A percentile compares a stretch with the other conserved stretches of the same genome.
Conservation (phyloP, 2,888 invertebrate genomes). For the Nemoura dubitans region DNA sequence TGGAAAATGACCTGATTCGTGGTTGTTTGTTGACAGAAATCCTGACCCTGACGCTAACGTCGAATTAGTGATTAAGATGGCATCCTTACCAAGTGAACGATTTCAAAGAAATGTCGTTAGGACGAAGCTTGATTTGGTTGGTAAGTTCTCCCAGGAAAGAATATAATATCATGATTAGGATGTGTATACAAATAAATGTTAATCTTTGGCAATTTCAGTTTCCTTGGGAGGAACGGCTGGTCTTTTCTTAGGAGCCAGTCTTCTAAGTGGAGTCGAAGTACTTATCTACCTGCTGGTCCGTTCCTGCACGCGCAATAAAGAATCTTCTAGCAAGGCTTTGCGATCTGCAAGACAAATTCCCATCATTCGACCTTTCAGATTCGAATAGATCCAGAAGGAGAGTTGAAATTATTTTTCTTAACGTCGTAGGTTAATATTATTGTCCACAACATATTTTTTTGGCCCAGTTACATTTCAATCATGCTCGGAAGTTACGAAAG, state of each 20-base stretch:
- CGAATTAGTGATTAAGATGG: conserved; percentile 56
- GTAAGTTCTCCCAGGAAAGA: conserved; percentile 58
- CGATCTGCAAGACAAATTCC: background rate
- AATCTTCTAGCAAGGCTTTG: background rate
- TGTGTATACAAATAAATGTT: background rate
- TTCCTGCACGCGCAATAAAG: background rate
- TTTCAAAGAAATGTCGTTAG: conserved; percentile 70
- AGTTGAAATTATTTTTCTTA: background rate
- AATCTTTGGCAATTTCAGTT: conserved; percentile 26
- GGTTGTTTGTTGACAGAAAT: background rate
- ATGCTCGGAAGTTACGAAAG: background rate
- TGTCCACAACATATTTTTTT: background rate
- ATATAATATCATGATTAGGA: background rate
- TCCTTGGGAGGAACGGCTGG: conserved; percentile 47
- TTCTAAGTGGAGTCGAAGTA: conserved; percentile 44
- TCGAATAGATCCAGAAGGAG: background rate
- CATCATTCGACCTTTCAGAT: background rate
- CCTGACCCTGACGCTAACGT: background rate
- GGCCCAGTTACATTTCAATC: background rate
- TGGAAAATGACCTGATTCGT: background rate
- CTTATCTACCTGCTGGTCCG: conserved; percentile 41
- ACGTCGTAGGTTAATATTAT: background rate
- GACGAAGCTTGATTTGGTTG: conserved; percentile 69
- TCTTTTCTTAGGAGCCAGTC: conserved; percentile 45
- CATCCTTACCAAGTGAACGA: conserved; percentile 65